Evolutionary conservation across 1,140 invertebrate species (phyloP), one percentile per base, ranked within the genome.

Genomic region (Glossosoma conforme): DNA sequence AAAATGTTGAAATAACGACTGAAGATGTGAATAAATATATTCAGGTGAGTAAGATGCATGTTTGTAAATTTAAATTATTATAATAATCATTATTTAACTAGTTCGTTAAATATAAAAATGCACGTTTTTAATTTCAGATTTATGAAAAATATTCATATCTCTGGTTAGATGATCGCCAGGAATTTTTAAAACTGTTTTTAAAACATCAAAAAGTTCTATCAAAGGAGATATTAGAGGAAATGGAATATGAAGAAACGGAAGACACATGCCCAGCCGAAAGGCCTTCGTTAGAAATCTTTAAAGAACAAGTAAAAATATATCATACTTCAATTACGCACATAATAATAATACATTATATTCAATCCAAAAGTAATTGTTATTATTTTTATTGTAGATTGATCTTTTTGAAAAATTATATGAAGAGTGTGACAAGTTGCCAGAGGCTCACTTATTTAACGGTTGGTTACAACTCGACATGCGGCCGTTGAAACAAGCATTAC

Each of bases 391-490:
- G 48, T 44, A 74, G 71, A 70, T 75, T 13, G 69, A 75, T 35
- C 69, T 70, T 52, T 73, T 65, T 46, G 72, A 72, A 40, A 41
- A 61, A 1, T 45, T 75, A 43, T 75, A 70, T 42, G 65, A 68
- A 17, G 72, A 74, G 58, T 67, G 73, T 9, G 56, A 65, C 3
- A 61, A 63, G 2, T 38, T 75, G 10, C 66, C 70, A 1, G 45
- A 58, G 0, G 60, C 63, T n/a, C 72, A 70, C 38, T 54, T 75
- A 1, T 81, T 89, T 62, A 80, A 83, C 21, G 74, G 76, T 13
- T 91, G 89, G 87, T 74, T 92, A 8, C 72, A 77, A 53, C 66
- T 91, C 0, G 81, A 91, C 58, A 65, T 86, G 11, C 78, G 70
- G 44, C 77, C 81, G 30, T 84, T 92, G 45, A 89, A 89, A 60